These are phyloP conservation scores for Larimichthys crocea DNA, from an alignment of 2,113 vertebrate species.

Conservation along the genomic window DNA sequence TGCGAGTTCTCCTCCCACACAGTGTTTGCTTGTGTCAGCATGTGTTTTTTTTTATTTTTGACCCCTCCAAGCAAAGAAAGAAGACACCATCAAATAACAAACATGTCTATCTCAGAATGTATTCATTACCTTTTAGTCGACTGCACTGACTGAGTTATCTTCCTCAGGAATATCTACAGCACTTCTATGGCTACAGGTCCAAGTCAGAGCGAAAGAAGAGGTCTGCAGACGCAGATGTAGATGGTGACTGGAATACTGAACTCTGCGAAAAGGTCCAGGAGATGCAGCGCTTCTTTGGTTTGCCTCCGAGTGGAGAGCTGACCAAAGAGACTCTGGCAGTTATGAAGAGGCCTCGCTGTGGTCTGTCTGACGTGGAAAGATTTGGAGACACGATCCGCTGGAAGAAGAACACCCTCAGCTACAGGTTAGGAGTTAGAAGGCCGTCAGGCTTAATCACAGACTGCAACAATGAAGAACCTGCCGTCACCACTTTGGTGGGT, in stretches of 20 bases:
- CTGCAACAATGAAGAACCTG: neutral
- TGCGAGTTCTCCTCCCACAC: too few relatives aligned
- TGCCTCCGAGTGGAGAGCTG: conserved; percentile 70
- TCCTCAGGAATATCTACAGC: conserved; percentile 67
- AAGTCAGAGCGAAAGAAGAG: conserved; percentile 44
- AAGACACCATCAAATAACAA: neutral
- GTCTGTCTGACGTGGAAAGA: conserved; percentile 75
- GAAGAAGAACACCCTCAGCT: conserved; percentile 69
- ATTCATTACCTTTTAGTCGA: neutral
- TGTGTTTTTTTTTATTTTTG: neutral
- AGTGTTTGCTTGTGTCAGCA: neutral
- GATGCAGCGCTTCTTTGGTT: conserved; percentile 77
- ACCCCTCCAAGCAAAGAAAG: neutral
- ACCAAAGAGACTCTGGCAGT: conserved; percentile 61
- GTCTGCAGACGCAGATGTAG: neutral
- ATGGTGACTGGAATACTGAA: neutral
- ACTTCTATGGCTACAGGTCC: conserved; percentile 65
- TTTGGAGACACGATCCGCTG: conserved; percentile 62
- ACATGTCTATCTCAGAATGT: neutral
- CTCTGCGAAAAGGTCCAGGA: conserved; percentile 53
- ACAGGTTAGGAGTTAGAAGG: conserved; percentile 62
- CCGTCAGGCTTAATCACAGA: neutral
- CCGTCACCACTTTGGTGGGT: neutral
- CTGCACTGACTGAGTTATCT: neutral
- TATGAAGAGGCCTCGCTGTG: conserved; percentile 76